Conservation (phyloP, 2,113 vertebrate species). For the Bucco capensis region DNA sequence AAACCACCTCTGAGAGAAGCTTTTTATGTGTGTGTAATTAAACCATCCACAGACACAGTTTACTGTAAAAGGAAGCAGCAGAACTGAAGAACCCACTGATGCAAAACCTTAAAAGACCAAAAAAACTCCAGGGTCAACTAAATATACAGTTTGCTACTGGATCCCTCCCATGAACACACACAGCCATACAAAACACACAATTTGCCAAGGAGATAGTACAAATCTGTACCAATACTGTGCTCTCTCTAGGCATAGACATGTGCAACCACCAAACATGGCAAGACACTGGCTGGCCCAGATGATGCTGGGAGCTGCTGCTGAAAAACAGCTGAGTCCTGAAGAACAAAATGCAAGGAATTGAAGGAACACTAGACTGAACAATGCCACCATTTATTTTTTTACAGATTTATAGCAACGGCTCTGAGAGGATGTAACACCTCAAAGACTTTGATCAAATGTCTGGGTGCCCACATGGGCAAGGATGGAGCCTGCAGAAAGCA, state of each 20-base stretch:
- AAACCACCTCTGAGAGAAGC: neutral
- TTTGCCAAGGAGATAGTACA: neutral
- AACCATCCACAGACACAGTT: neutral
- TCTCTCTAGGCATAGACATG: neutral
- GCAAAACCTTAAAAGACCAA: neutral
- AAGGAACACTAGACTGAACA: neutral
- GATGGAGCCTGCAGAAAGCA: neutral
- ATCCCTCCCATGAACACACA: neutral
- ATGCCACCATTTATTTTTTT: neutral
- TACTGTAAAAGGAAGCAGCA: neutral
- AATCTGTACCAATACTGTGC: rapidly evolving
- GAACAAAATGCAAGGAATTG: neutral
- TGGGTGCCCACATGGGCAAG: neutral
- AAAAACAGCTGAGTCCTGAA: neutral
- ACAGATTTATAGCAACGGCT: neutral
- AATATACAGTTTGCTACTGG: neutral
- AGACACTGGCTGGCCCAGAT: neutral
- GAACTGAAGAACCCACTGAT: neutral
- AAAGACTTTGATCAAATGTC: neutral
- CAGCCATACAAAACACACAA: neutral
- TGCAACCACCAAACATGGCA: rapidly evolving
- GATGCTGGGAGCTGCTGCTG: neutral
- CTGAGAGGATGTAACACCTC: neutral
- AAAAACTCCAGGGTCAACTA: neutral
- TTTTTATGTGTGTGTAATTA: neutral